phyloP scores from a whole-genome alignment of 2,888 invertebrate species.

The Orthosia gracilis region DNA sequence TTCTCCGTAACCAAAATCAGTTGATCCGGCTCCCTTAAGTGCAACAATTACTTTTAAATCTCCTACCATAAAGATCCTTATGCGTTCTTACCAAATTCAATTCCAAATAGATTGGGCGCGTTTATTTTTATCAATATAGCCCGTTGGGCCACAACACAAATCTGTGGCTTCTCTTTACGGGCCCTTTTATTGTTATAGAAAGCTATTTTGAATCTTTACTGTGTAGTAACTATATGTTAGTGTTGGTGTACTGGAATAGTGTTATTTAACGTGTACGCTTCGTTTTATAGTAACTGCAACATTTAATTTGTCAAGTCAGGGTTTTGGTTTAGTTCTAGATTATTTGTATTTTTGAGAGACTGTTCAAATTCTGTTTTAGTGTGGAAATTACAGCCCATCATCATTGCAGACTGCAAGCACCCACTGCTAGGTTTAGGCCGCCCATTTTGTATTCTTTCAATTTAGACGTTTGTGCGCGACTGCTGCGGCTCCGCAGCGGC shows the following conservation, averaged over 20 bases:
- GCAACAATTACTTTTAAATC: constrained; percentile 39
- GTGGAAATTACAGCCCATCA: too few species aligned
- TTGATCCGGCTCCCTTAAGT: constrained; percentile 17
- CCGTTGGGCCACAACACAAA: constrained; percentile 52
- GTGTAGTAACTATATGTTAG: constrained; percentile 52
- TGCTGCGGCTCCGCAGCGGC: too few species aligned
- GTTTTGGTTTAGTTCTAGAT: not conserved
- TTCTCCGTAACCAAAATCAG: constrained; percentile 5
- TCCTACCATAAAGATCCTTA: constrained; percentile 30
- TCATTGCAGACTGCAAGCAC: too few species aligned
- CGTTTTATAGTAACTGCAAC: constrained; percentile 9
- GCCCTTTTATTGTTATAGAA: constrained; percentile 66
- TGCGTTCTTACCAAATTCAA: constrained; percentile 54
- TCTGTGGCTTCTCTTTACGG: constrained; percentile 65
- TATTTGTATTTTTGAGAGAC: not conserved
- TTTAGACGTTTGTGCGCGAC: too few species aligned
- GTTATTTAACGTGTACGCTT: constrained; percentile 29
- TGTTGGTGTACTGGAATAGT: constrained; percentile 45
- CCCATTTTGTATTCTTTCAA: too few species aligned
- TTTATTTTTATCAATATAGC: constrained; percentile 63
- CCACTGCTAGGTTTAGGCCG: too few species aligned
- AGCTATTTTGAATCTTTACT: constrained; percentile 67
- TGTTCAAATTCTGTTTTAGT: not conserved
- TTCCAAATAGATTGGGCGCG: constrained; percentile 54
- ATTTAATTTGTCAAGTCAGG: too few species aligned